Base-by-base conservation (phyloP, 2,888 invertebrate species). In the Calliopum simillimum region DNA sequence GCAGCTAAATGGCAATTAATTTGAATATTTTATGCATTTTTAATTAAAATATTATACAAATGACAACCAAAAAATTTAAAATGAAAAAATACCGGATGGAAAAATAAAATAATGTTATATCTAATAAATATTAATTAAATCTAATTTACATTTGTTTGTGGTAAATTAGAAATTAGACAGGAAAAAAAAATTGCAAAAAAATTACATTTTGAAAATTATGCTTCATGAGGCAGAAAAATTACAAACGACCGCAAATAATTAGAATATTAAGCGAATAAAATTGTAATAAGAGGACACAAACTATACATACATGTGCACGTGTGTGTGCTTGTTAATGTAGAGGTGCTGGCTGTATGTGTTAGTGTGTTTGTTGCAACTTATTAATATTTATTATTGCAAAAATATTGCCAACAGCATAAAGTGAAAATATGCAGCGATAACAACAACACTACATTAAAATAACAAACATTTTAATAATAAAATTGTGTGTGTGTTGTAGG, bases 331-430 rank as follows among this genome's bases (percentile, higher is more conserved):
- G 13, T 61, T 12, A 43, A 21, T 61, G 46, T 61, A 23, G 61
- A n/a, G n/a, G n/a, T n/a, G n/a, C n/a, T 25, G 19, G 41, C 13
- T 61, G 43, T 33, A 21, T 53, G n/a, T 43, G 46, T 19, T 47
- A 64, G 53, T 53, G 53, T 55, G 33, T 56, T 49, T 65, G 66
- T 49, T 65, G 66, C 41, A 33, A 59, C 25, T 59, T 68, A 64
- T 68, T 68, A 68, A 70, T 67, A 70, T 70, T 47, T 64, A 68
- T 62, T 58, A 56, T 65, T 65, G 43, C 53, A 53, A 53, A 49
- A 49, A 51, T 51, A 51, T 33, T 49, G 49, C 33, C 33, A 33
- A 33, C 63, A 51, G 49, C 16, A 23, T 46, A 46, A 21, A 46
- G 21, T 46, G 44, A 19, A 61, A 61, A 61, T 61, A 55, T 55